Base-by-base conservation (phyloP, 2,797 vertebrate genomes). In the Nyctibius grandis region DNA sequence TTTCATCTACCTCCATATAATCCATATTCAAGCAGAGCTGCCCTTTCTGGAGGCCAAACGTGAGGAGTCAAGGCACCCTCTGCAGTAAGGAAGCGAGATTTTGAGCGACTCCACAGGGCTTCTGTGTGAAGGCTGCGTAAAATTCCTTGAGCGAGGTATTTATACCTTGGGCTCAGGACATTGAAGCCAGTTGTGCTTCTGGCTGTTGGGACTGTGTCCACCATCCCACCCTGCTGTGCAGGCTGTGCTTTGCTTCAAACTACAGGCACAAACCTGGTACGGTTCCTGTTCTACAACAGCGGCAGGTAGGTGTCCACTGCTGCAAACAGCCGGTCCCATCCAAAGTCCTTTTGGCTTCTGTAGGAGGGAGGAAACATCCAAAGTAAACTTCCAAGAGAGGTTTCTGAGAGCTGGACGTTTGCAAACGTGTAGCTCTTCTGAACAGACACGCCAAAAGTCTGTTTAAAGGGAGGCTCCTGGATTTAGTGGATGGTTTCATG, bases 281-380 rank as follows among this genome's bases (percentile, higher is more conserved):
- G 1, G 40, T 48, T 44, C 33, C 34, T 21, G 12, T 38, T 56
- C 33, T 61, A 11, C 19, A 21, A 5, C 10, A 36, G 44, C 25
- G 12, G 54, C 4, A 5, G 25, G 20, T 38, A 20, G 28, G 42
- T 18, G 79, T 9, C n/a, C 42, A 9, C 22, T 65, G 68, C 77
- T 74, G 51, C 69, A 31, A 34, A 11, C 33, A 61, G 33, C 25
- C 40, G 28, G 4, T 63, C 60, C 51, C 44, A 70, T 12, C 73
- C 76, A 40, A 74, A 96, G 95, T 83, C 69, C 83, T 74, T 78
- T 28, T 88, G 86, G 65, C 73, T 77, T 22, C 65, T 50, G 25
- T 5, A 19, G 68, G n/a, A 83, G 53, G 44, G 68, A 65, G 60
- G 31, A 69, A 91, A 20, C 12, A 44, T 82, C 70, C 81, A 79